These are phyloP conservation scores for Drosophila asahinai DNA, from an alignment of 1,140 invertebrate genomes.

Conservation along the genomic window DNA sequence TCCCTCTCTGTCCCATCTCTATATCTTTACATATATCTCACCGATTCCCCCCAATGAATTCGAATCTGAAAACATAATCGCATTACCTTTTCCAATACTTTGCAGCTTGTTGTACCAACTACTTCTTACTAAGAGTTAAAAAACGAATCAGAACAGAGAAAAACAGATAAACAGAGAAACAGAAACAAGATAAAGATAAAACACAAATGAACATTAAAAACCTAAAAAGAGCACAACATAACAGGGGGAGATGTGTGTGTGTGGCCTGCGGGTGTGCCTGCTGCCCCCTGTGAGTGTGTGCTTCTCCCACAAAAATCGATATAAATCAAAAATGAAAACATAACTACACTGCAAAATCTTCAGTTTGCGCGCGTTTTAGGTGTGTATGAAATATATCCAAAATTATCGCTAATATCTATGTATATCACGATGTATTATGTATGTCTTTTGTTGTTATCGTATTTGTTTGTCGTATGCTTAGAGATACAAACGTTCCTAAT, in stretches of 20 bases:
- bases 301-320: conserved; percentile 20
- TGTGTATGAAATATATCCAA: conserved; percentile 69
- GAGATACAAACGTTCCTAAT: conserved; percentile 34
- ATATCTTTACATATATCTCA: conserved; percentile 36
- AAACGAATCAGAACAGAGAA: conserved; percentile 49
- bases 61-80: conserved; percentile 60
- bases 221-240: conserved; percentile 32
- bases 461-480: conserved; percentile 44
- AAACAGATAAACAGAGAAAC: conserved; percentile 43
- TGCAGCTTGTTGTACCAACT: conserved; percentile 83
- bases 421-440: conserved; percentile 36
- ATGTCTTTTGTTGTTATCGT: conserved; percentile 39
- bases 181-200: conserved; percentile 56
- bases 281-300: conserved; percentile 11
- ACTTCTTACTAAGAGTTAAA: conserved; percentile 77
- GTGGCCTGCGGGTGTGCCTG: conserved; percentile 12
- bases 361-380: conserved; percentile 70
- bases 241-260: conserved; percentile 22
- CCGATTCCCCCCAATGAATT: conserved; percentile 28
- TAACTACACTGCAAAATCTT: conserved; percentile 60
- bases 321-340: conserved; percentile 53
- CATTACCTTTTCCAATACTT: conserved; percentile 76
- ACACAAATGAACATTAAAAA: conserved; percentile 36
- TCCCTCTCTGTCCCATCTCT: conserved; percentile 22
- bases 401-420: conserved; percentile 43